Evolutionary conservation across 2,797 vertebrate genomes (phyloP).

Genomic region (Ceyx erithaca): DNA sequence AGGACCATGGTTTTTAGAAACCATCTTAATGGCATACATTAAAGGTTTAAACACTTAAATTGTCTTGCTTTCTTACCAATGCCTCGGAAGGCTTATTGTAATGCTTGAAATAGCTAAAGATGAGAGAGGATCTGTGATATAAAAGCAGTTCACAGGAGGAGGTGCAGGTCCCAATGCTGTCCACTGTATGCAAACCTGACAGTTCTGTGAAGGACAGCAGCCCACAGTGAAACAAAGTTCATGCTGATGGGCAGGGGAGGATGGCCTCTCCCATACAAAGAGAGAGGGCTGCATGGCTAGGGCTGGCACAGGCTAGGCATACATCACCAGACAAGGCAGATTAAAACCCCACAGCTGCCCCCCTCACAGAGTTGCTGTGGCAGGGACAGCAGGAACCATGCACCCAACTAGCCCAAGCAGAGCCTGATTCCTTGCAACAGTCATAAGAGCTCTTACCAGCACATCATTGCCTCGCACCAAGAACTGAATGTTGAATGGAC

Average conservation of each 20-base stretch:
- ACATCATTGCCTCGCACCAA: conserved; percentile 94
- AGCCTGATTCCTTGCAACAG: neutral
- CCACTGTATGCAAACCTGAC: neutral
- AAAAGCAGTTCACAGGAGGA: neutral
- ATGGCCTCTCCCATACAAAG: neutral
- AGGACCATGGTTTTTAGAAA: neutral
- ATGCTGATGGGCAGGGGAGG: neutral
- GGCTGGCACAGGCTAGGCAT: neutral
- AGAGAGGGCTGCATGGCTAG: neutral
- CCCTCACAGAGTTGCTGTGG: neutral
- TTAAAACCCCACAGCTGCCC: neutral
- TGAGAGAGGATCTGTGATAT: neutral
- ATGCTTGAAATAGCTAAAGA: neutral
- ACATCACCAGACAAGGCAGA: neutral
- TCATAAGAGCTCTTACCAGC: conserved; percentile 85
- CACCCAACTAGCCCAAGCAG: neutral
- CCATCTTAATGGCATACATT: neutral
- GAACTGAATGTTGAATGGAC: conserved; percentile 96
- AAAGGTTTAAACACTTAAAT: neutral
- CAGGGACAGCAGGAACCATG: neutral
- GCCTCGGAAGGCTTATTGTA: neutral
- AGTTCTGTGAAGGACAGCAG: neutral
- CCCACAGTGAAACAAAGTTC: neutral
- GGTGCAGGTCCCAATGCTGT: neutral
- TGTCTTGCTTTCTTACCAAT: neutral